Base-by-base conservation (phyloP, 2,888 invertebrate species). In the Synergus itoensis region DNA sequence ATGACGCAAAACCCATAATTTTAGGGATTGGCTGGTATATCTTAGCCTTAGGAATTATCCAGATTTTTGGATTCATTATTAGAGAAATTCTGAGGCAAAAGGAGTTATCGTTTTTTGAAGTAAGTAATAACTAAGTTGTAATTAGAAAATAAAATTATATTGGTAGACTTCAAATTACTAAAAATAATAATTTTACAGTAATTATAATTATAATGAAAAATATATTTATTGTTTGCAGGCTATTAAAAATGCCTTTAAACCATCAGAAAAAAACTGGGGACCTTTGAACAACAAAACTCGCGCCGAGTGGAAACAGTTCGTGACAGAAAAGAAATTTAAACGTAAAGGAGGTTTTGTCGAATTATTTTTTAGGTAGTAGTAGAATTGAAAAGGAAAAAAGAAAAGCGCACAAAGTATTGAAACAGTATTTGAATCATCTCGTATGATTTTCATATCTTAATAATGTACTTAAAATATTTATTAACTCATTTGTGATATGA, bases 21-120 rank as follows among this genome's bases (percentile, higher is more conserved):
- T 60, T 82, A 94, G 94, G 90, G 78, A 93, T 93, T 76, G 94
- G 94, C 48, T 94, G 94, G 94, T 83, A 92, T 11, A 84, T 94
- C 28, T 86, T 94, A 18, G 89, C 86, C 0, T 83, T 94, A 69
- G 94, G 94, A 4, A 82, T 94, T 4, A 78, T 91, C 0, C 93
- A 94, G 85, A 91, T 95, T n/a, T 91, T 94, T 0, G 85, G 93
- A 1, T 95, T 94, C 93, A 92, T 92, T 7, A 45, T 91, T 4
- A 87, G 89, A 36, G 89, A 91, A 79, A 83, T 92, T 1, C 80
- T 91, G 11, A 90, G 83, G 18, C 21, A 18, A 3, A 82, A 80
- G 69, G 88, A 87, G 11, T 86, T 88, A 18, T 86, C 91, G 0
- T 77, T 87, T 53, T 73, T 81, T n/a, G 86, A 91, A 77, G 92